These are phyloP conservation scores for Darevskia mixta DNA, from an alignment of 2,797 vertebrate genomes.

Conservation along the genomic window DNA sequence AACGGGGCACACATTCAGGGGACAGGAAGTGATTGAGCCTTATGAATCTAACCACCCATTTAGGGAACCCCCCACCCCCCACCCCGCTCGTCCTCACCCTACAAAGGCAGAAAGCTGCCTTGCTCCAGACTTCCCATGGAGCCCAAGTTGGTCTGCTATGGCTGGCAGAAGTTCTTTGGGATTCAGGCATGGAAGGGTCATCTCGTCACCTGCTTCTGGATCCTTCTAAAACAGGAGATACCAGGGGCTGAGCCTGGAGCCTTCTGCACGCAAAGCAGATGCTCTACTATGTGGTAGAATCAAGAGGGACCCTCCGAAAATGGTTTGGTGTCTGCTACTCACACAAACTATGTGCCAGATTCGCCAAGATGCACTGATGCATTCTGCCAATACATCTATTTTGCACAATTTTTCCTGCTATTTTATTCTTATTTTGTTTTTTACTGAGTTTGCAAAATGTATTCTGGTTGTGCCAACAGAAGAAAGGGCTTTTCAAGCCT, in stretches of 20 bases:
- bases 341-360: background rate
- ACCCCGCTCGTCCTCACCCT: background rate
- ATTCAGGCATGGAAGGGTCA: background rate
- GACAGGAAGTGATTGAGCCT: too few species aligned
- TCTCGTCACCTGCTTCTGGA: background rate
- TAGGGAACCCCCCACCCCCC: fast-evolving
- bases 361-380: background rate
- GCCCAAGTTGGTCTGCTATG: background rate
- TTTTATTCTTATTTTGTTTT: too few species aligned
- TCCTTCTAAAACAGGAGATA: background rate
- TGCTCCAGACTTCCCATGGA: background rate
- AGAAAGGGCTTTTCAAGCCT: background rate
- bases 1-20: too few species aligned
- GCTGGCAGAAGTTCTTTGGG: background rate
- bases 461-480: background rate
- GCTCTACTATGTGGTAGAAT: background rate
- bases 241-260: background rate
- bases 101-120: background rate
- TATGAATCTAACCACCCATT: background rate
- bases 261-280: background rate
- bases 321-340: background rate
- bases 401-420: background rate
- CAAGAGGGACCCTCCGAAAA: background rate
- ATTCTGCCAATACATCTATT: background rate
- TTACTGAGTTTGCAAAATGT: background rate